Base-by-base conservation (phyloP, 2,888 invertebrate species). In the Saturnia japonica region DNA sequence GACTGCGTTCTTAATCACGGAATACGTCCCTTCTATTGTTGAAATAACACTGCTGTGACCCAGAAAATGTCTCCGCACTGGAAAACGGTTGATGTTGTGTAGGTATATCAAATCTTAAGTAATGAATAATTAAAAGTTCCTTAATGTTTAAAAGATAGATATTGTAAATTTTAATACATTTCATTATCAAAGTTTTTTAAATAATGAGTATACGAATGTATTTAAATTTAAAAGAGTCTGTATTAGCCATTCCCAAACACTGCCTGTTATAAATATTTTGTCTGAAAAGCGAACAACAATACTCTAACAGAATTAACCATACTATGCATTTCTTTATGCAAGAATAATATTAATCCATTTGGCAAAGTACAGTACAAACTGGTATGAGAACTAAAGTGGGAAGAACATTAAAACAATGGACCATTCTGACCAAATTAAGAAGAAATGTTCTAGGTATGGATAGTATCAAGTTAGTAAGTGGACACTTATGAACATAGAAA, bases 321-420 rank as follows among this genome's bases (percentile, higher is more conserved):
- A 34, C 6, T 34, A 6, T 6, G 34, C 34, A 34, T 34, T 34
- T 34, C 34, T 34, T 73, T 6, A 75, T 76, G 77, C 78, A 76
- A 79, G 76, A 71, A 78, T 82, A 79, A 78, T 78, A 77, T 74
- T 77, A 76, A 80, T 78, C 79, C 82, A 85, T 87, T 88, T 88
- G 87, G 87, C 87, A 87, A 74, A 76, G 82, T 75, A 78, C 80
- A 76, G 75, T 77, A 76, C 77, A n/a, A n/a, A n/a, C n/a, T n/a
- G n/a, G 76, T 77, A 75, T 76, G 75, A 72, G 76, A 78, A 77
- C 77, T 75, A 75, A 77, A 79, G 78, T 76, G 78, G 77, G 76
- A 74, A 75, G 81, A 80, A 80, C 84, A 82, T 80, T 86, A 82
- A 84, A 85, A 87, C 86, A 88, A 88, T 88, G 84, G 82, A 79